These are phyloP conservation scores for Drosophila falleni DNA, from an alignment of 2,888 invertebrate species.

Conservation along the genomic window DNA sequence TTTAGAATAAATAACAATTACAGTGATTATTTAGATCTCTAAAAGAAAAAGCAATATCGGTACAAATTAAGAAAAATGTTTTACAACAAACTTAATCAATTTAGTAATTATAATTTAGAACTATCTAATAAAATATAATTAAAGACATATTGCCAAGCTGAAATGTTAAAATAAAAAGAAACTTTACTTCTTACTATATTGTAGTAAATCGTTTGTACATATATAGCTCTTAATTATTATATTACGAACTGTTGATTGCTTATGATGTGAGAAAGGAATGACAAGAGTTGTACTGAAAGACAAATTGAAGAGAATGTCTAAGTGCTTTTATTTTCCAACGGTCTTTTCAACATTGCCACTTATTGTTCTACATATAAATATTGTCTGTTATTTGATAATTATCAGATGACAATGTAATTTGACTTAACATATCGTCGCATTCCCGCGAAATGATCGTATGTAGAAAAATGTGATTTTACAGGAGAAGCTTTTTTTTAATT, in stretches of 20 bases:
- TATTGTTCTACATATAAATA: constrained; percentile 10
- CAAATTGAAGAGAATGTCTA: constrained; percentile 3
- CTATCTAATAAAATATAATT: no score
- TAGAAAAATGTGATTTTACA: no score
- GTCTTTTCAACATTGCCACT: neutral
- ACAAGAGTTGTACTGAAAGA: neutral
- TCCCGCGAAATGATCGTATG: no score
- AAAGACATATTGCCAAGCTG: no score
- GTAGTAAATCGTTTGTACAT: no score
- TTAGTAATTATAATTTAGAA: no score
- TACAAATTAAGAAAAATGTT: neutral
- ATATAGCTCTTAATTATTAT: neutral
- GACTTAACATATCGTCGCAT: no score
- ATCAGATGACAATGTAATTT: constrained; percentile 15
- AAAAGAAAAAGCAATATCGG: no score
- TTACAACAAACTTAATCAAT: neutral
- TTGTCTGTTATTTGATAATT: constrained; percentile 5
- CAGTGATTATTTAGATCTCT: neutral
- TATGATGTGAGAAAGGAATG: neutral
- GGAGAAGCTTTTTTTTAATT: no score
- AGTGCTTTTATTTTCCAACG: neutral
- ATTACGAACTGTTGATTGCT: neutral
- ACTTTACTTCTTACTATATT: no score
- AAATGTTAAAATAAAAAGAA: no score
- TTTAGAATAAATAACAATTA: neutral